These are phyloP conservation scores for Pitta sordida DNA, from an alignment of 2,113 vertebrate genomes.

Conservation along the genomic window DNA sequence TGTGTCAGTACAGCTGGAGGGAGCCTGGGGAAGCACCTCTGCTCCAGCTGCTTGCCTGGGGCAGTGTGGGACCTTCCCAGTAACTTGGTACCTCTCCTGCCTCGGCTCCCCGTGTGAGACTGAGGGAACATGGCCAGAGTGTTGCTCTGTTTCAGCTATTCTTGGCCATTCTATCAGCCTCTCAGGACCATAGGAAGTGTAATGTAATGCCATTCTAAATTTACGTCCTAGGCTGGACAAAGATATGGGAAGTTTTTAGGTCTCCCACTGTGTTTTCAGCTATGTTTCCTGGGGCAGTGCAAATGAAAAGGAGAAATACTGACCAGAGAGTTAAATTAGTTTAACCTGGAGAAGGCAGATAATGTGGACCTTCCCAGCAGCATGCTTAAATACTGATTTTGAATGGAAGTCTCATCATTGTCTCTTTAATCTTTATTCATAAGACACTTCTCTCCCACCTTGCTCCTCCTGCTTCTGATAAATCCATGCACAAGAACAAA, in stretches of 20 bases:
- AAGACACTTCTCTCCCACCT: not conserved
- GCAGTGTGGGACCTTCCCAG: not conserved
- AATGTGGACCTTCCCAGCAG: not conserved
- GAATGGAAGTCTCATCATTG: not conserved
- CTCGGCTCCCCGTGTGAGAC: not conserved
- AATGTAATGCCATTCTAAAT: constrained; percentile 11
- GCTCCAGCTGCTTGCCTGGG: not conserved
- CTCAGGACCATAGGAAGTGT: not conserved
- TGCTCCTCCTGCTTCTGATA: not conserved
- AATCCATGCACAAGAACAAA: not conserved
- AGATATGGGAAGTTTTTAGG: not conserved
- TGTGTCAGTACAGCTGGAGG: not conserved
- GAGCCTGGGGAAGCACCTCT: not conserved
- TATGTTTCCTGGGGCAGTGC: not conserved
- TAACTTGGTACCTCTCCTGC: not conserved
- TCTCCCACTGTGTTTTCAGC: not conserved
- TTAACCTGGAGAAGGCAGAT: not conserved
- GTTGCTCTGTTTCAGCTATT: not conserved
- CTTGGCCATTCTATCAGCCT: not conserved
- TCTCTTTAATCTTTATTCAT: not conserved
- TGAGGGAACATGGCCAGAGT: not conserved
- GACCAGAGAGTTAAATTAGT: not conserved
- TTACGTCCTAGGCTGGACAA: not conserved
- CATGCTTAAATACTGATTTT: not conserved
- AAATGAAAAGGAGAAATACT: not conserved